Percentiles rank a stretch among this genome's conserved stretches.
phyloP scores from a whole-genome alignment of 2,888 invertebrate species.

The Schrankia costaestrigalis region DNA sequence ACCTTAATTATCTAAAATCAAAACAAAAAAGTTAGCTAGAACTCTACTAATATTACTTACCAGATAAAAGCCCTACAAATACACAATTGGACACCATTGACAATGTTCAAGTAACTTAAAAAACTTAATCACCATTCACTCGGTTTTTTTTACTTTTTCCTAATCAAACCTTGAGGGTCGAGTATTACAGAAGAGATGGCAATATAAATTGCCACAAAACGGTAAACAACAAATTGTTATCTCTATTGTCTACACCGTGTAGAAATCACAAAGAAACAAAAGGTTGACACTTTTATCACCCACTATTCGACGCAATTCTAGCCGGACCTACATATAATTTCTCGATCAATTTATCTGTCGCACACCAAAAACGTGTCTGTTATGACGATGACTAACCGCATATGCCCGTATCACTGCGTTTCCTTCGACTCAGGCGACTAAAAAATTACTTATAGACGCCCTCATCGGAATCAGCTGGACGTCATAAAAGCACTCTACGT shows the following conservation, averaged over 20 bases:
- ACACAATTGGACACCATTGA: conserved; percentile 72
- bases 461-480: conserved; percentile 72
- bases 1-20: neutral
- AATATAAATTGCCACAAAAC: conserved; percentile 43
- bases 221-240: conserved; percentile 69
- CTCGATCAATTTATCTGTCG: conserved; percentile 48
- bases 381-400: conserved; percentile 72
- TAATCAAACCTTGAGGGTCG: conserved; percentile 31
- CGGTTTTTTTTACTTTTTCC: conserved; percentile 19
- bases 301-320: conserved; percentile 51
- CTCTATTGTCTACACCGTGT: conserved; percentile 53
- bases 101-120: conserved; percentile 26
- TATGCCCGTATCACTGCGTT: conserved; percentile 61
- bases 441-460: conserved; percentile 59
- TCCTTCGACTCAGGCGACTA: conserved; percentile 55
- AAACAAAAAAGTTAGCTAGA: no score
- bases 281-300: conserved; percentile 60
- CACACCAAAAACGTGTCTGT: conserved; percentile 59
- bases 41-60: conserved; percentile 44
- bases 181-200: conserved; percentile 44
- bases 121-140: conserved; percentile 15
- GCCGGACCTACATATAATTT: conserved; percentile 44
- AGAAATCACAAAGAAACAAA: conserved; percentile 71
- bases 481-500: conserved; percentile 47
- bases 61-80: conserved; percentile 59